Evolutionary conservation across 2,888 invertebrate genomes (phyloP), one percentile per base, ranked within the genome.

Genomic region (Chelonus formosanus): DNA sequence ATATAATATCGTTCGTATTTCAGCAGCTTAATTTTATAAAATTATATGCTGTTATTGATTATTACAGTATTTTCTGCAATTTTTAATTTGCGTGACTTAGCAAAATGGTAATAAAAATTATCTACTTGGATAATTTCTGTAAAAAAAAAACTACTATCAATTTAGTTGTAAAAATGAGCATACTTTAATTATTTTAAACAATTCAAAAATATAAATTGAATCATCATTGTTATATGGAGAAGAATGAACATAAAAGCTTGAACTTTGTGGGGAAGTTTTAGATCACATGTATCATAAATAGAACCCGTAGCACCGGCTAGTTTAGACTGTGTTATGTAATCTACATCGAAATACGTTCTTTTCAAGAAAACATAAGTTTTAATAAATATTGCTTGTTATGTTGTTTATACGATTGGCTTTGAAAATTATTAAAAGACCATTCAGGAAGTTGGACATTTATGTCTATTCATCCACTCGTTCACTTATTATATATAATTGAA

Each of bases 251-350:
- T 40, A 31, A 59, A 67, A 44, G 35, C 8, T 45, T 40, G 10
- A 36, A 53, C 48, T 56, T 63, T 63, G 48, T 34, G 44, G n/a
- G 57, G 64, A 67, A 56, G 67, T 69, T 68, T 63, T 67, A 40
- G 62, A 64, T 67, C 65, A 52, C 67, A 64, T 70, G 71, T 67
- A 77, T 72, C 77, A 80, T 73, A 83, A 81, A 82, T 83, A 83
- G 80, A 78, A 75, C 67, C 62, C 48, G 74, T 73, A 74, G 73
- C 71, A 73, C 70, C 64, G 74, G 71, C 75, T 70, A 61, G 65
- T 32, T 34, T n/a, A 36, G 47, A 48, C 56, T 40, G 67, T 20
- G 66, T 83, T 83, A 81, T 69, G 70, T 83, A 83, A 83, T 73
- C 67, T 59, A 52, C 48, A 58, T 52, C 47, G 59, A 65, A 69